A percentile compares a stretch with the other conserved stretches of the same genome.
phyloP scores from a whole-genome alignment of 2,888 invertebrate species.

The Cheilosia vulpina region DNA sequence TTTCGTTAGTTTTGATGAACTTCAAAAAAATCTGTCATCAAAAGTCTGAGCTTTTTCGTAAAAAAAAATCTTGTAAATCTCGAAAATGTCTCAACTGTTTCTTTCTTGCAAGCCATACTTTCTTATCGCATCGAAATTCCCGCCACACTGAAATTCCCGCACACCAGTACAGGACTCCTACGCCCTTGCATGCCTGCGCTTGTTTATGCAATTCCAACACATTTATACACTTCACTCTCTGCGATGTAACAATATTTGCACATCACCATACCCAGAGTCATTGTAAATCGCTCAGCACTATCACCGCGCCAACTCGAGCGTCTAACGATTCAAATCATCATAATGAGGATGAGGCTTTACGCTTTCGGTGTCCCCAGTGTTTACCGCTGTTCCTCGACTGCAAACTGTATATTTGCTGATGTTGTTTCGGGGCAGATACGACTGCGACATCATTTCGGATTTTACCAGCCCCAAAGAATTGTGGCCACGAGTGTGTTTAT shows the following conservation, averaged over 20 bases:
- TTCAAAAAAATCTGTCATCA: too few species aligned
- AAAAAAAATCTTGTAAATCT: too few species aligned
- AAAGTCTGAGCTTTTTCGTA: too few species aligned
- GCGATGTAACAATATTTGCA: conserved; percentile 56
- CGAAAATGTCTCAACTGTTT: too few species aligned
- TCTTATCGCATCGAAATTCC: neutral
- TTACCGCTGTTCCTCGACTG: neutral
- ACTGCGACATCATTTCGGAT: conserved; percentile 60
- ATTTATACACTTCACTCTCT: too few species aligned
- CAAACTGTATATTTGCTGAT: conserved; percentile 47
- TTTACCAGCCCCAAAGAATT: conserved; percentile 38
- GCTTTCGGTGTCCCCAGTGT: conserved; percentile 17
- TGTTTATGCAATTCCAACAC: conserved; percentile 12
- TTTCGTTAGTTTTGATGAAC: too few species aligned
- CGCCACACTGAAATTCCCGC: too few species aligned
- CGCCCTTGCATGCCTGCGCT: conserved; percentile 33
- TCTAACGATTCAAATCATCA: conserved; percentile 44
- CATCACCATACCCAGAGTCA: conserved; percentile 36
- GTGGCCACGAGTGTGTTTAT: conserved; percentile 64
- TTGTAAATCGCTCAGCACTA: conserved; percentile 14
- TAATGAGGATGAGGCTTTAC: conserved; percentile 52
- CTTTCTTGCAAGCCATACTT: neutral
- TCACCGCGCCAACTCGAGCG: conserved; percentile 26
- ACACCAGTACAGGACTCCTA: neutral
- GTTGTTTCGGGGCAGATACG: conserved; percentile 53